A percentile compares a stretch with the other conserved stretches of the same genome.
phyloP scores from a whole-genome alignment of 2,113 vertebrate species.

The Embiotoca jacksoni region DNA sequence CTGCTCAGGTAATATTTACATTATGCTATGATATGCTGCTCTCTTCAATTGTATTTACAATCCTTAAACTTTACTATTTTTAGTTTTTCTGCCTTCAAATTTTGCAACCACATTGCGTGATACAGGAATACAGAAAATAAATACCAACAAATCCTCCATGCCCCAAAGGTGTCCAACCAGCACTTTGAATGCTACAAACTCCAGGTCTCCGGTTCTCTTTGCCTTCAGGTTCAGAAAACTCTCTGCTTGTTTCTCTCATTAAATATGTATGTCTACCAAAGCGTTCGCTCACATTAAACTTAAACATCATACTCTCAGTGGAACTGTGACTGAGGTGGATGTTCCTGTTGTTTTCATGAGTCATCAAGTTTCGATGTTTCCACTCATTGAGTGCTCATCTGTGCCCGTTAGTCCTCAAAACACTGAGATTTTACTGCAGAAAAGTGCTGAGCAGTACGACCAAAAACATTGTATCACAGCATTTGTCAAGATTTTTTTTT shows the following conservation, averaged over 20 bases:
- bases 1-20: too few species aligned
- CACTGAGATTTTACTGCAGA: constrained; percentile 41
- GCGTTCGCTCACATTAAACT: constrained; percentile 34
- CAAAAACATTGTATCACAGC: too few species aligned
- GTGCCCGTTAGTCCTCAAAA: constrained; percentile 28
- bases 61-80: neutral
- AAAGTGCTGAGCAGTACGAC: too few species aligned
- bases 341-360: constrained; percentile 55
- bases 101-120: neutral
- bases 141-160: neutral
- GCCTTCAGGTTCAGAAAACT: constrained; percentile 25
- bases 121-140: neutral
- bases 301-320: constrained; percentile 30
- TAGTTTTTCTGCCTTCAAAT: neutral
- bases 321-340: constrained; percentile 22
- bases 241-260: constrained; percentile 47
- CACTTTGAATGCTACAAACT: constrained; percentile 10
- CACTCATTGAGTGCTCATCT: constrained; percentile 43
- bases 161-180: constrained; percentile 11
- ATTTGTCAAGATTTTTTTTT: too few species aligned
- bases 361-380: constrained; percentile 40
- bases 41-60: too few species aligned
- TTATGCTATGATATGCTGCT: too few species aligned
- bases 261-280: constrained; percentile 61
- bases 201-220: neutral